Evolutionary conservation across 2,113 vertebrate species (phyloP).

Genomic region (Brienomyrus brachyistius): DNA sequence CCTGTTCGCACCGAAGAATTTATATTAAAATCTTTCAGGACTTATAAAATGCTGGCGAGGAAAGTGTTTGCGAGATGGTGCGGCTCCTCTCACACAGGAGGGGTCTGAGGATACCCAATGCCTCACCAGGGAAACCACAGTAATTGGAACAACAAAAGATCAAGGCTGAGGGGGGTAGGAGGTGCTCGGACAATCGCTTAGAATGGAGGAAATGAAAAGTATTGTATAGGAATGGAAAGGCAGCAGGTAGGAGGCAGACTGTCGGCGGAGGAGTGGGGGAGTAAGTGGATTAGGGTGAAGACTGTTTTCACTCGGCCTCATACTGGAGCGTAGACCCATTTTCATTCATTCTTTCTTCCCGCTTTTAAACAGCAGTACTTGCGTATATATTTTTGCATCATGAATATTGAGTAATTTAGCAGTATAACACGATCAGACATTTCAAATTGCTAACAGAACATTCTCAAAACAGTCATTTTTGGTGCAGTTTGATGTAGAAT

Average conservation of each 20-base stretch:
- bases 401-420: neutral
- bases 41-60: neutral
- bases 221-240: slow-evolving; percentile 18
- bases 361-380: neutral
- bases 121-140: slow-evolving; percentile 6
- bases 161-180: neutral
- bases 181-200: neutral
- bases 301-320: neutral
- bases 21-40: neutral
- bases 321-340: neutral
- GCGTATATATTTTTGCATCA: neutral
- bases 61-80: neutral
- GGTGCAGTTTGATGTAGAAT: neutral
- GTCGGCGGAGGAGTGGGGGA: neutral
- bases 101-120: neutral
- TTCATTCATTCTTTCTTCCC: neutral
- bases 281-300: slow-evolving; percentile 12
- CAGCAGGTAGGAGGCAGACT: slow-evolving; percentile 7
- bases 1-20: neutral
- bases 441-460: neutral
- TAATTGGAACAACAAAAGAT: slow-evolving; percentile 9
- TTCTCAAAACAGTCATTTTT: neutral
- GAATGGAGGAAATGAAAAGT: slow-evolving; percentile 19
- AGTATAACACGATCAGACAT: neutral
- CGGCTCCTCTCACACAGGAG: neutral